phyloP scores from a whole-genome alignment of 2,888 invertebrate species.

The Stramonita haemastoma region DNA sequence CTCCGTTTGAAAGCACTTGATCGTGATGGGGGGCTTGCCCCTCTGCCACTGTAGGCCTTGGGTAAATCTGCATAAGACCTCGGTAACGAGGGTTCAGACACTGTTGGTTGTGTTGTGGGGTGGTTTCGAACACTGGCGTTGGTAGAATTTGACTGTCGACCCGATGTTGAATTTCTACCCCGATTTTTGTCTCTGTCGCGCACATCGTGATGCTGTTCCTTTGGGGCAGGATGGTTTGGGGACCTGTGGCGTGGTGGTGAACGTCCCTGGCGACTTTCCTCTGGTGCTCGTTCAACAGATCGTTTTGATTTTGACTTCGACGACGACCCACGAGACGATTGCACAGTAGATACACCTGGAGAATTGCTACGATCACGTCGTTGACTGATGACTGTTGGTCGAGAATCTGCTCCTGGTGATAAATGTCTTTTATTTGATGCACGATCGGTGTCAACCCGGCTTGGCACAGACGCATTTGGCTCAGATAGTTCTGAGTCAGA shows the following conservation, averaged over 20 bases:
- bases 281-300: constrained; percentile 23
- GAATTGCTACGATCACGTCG: constrained; percentile 67
- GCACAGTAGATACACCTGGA: constrained; percentile 47
- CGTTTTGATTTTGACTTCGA: constrained; percentile 36
- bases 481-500: constrained; percentile 67
- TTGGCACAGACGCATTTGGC: constrained; percentile 39
- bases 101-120: constrained; percentile 10
- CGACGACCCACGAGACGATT: constrained; percentile 28
- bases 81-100: constrained; percentile 37
- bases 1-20: constrained; percentile 62
- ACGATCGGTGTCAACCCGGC: constrained; percentile 43
- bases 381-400: constrained; percentile 54
- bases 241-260: background rate
- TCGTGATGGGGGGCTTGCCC: constrained; percentile 44
- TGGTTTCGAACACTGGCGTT: constrained; percentile 28
- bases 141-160: constrained; percentile 16
- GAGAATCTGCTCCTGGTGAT: constrained; percentile 56
- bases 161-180: constrained; percentile 13
- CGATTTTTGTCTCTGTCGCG: constrained; percentile 28
- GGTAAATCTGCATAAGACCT: constrained; percentile 68
- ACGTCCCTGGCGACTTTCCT: constrained; percentile 22
- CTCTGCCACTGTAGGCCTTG: constrained; percentile 57
- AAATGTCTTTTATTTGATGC: constrained; percentile 30
- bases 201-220: constrained; percentile 18
- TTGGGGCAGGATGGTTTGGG: background rate